These are phyloP conservation scores for Xiphias gladius DNA, from an alignment of 2,113 vertebrate genomes.

Conservation along the genomic window DNA sequence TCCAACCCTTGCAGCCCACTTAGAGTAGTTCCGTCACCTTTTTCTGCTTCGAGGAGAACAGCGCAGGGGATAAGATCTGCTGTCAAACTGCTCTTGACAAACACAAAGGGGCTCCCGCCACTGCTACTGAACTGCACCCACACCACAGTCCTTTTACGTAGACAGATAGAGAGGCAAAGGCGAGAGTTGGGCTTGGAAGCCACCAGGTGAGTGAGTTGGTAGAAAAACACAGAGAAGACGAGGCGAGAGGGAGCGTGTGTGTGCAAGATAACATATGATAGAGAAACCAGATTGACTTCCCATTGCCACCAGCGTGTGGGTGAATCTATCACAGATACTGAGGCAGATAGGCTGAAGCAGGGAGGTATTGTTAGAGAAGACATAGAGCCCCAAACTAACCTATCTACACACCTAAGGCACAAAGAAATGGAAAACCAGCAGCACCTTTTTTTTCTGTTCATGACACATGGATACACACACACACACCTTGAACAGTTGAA, in stretches of 20 bases:
- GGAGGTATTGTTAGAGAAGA: conserved; percentile 22
- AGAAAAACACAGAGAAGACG: conserved; percentile 13
- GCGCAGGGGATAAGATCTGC: conserved; percentile 61
- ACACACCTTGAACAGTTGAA: neutral
- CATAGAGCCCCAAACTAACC: conserved; percentile 9
- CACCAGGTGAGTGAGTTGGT: conserved; percentile 27
- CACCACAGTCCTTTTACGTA: conserved; percentile 16
- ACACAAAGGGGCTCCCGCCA: conserved; percentile 56
- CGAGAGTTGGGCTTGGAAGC: neutral
- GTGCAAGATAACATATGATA: conserved; percentile 40
- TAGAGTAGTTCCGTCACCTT: conserved; percentile 32
- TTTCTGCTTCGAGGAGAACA: conserved; percentile 23
- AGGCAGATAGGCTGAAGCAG: conserved; percentile 25
- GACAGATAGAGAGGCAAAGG: neutral
- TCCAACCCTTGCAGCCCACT: conserved; percentile 13
- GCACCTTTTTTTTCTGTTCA: neutral
- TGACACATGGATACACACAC: neutral
- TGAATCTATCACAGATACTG: conserved; percentile 48
- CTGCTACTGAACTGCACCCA: conserved; percentile 38
- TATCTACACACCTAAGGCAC: conserved; percentile 18
- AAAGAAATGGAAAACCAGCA: conserved; percentile 21
- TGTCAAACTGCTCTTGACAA: conserved; percentile 62
- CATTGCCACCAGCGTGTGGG: conserved; percentile 14
- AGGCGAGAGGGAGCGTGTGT: neutral
- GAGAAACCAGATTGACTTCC: conserved; percentile 31